Base-by-base conservation (phyloP, 2,888 invertebrate genomes). In the Camptogramma bilineatum region DNA sequence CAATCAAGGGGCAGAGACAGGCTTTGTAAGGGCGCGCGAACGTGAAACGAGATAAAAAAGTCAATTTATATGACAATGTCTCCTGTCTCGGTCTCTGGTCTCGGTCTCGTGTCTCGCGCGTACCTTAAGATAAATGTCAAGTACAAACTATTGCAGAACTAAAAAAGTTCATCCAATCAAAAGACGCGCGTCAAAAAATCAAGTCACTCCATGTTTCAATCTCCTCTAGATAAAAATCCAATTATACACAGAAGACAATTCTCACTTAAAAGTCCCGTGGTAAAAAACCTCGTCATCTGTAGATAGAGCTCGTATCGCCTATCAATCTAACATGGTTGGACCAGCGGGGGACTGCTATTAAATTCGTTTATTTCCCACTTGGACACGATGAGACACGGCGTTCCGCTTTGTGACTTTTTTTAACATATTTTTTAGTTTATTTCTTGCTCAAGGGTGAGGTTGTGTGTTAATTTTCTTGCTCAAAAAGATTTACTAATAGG, bases 271-370 rank as follows among this genome's bases (percentile, higher is more conserved):
- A 83, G 84, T 85, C 80, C 79, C 78, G 71, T 76, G 71, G 71
- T 77, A 81, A 84, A 85, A 85, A 87, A 84, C 79, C 79, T 76
- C 77, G 78, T 78, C 77, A 76, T 81, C 80, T 72, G 69, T 46
- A 70, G 76, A 75, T 70, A 76, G 79, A 83, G 78, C 73, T 77
- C 81, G 79, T 91, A 91, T 91, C 91, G 82, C 82, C 87, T 86
- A 90, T 91, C 88, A 88, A 91, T 91, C 91, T 87, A 85, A 87
- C 86, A 84, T 87, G 81, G 80, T 75, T 72, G 73, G 69, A 70
- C 72, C 90, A 88, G 90, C 89, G 80, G 90, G 90, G 79, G 84
- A 78, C 81, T 78, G 69, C 83, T 86, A 86, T 88, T 87, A 86
- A 88, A 87, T 84, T 83, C 76, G 75, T 76, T 74, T 73, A 70